Evolutionary conservation across 2,888 invertebrate species (phyloP).

Genomic region (Napeogenes sylphis): DNA sequence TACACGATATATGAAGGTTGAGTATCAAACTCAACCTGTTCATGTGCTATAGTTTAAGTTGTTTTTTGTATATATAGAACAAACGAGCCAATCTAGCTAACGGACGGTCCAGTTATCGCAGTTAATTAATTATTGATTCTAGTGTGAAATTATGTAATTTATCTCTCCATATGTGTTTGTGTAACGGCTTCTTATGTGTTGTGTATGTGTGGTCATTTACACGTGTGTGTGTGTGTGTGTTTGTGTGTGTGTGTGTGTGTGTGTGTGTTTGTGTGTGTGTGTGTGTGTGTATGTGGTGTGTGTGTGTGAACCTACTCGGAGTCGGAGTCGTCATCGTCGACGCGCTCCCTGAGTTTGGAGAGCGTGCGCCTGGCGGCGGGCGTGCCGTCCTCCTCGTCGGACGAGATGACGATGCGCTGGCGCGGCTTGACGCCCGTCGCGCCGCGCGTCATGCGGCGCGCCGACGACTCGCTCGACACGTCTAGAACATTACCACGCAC

Average conservation of each 20-base stretch:
- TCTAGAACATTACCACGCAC: background rate
- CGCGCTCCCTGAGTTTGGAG: conserved; percentile 66
- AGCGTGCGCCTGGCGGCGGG: conserved; percentile 68
- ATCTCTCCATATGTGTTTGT: too few species aligned
- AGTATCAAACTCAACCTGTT: too few species aligned
- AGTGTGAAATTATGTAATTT: too few species aligned
- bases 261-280: background rate
- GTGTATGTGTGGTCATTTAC: background rate
- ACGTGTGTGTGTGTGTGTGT: background rate
- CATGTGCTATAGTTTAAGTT: too few species aligned
- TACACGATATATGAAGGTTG: too few species aligned
- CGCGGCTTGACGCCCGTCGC: conserved; percentile 73
- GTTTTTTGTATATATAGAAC: too few species aligned
- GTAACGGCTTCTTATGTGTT: too few species aligned
- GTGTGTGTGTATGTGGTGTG: too few species aligned
- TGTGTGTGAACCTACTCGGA: conserved; percentile 50
- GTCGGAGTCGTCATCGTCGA: conserved; percentile 66
- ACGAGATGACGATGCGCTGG: conserved; percentile 73
- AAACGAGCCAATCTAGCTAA: too few species aligned
- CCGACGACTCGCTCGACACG: conserved; percentile 16
- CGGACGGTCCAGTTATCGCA: too few species aligned
- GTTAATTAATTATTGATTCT: too few species aligned
- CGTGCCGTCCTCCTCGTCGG: conserved; percentile 75
- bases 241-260: background rate
- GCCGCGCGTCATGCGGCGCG: conserved; percentile 72